Evolutionary conservation across 2,888 invertebrate species (phyloP), one percentile per base, ranked within the genome.

Genomic region (Drosophila gaucha): DNA sequence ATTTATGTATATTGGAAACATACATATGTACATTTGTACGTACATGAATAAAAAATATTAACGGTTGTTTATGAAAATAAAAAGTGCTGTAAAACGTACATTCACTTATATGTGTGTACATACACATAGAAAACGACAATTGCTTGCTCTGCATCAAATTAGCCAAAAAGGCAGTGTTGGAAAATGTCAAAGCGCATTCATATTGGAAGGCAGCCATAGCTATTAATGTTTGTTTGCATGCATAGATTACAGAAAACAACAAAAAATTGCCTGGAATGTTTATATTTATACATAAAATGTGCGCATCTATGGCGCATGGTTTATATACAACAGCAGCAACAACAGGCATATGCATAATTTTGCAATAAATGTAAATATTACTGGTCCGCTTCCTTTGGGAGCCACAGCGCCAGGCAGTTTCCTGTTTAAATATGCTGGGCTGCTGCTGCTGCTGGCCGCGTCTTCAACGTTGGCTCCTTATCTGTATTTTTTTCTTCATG

Each of bases 301-400:
- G 44, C 31, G 33, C 49, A 43, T 50, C 30, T 50, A 31, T 60
- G 43, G 55, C 56, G 38, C 36, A 64, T 43, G 44, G 43, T 52
- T 67, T 35, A 44, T 55, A 57, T 46, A 56, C 20, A 51, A 24
- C 51, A 30, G n/a, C 22, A 49, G 6, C 41, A 43, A 31, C 18
- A 49, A 36, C 51, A 44, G 38, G 74, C 57, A 72, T 75, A 74
- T 77, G 74, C 77, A 74, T 77, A 74, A 77, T 69, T 74, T 74
- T 63, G 73, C 74, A 72, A 76, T 75, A 72, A 71, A 75, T 76
- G 76, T 73, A 75, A 71, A 76, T 77, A 70, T 65, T 74, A 62
- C 67, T 63, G 58, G 73, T 67, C 49, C 65, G 75, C 78, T 84
- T 85, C 82, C 78, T 78, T 82, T 85, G 85, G 86, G 84, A 83